Conservation (phyloP, 2,797 vertebrate genomes). For the Labeo calbasu region DNA sequence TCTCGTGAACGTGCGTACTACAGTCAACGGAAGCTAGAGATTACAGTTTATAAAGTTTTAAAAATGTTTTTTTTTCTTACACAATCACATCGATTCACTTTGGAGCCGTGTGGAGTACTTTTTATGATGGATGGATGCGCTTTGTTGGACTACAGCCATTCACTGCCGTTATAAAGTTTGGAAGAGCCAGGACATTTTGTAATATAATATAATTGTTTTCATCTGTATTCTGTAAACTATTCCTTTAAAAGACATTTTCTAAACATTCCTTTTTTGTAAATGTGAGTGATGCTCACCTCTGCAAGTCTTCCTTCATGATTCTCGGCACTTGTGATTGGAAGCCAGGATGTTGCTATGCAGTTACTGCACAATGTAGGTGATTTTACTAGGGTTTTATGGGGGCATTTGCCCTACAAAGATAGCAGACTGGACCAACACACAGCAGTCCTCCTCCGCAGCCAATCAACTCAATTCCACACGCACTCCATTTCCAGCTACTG, state of each 20-base stretch:
- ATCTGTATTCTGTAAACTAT: too few species aligned
- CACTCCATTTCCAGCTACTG: slow-evolving; percentile 67
- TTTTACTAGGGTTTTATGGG: neutral
- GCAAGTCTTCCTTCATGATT: neutral
- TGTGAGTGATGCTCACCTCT: neutral
- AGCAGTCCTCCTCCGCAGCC: slow-evolving; percentile 14
- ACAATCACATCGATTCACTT: too few species aligned
- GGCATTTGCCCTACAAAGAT: neutral
- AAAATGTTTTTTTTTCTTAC: too few species aligned
- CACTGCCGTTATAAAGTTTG: too few species aligned
- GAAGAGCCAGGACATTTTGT: too few species aligned
- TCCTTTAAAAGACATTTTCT: neutral
- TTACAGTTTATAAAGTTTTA: too few species aligned
- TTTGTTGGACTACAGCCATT: too few species aligned
- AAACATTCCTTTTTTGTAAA: neutral
- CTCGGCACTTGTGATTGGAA: neutral
- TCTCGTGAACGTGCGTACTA: too few species aligned
- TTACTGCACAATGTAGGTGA: neutral
- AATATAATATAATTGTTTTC: too few species aligned
- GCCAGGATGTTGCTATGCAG: neutral
- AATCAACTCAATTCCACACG: slow-evolving; percentile 37
- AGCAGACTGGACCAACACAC: neutral
- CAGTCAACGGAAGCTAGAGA: too few species aligned
- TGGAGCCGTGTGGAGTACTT: too few species aligned
- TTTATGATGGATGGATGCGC: too few species aligned